A percentile compares a stretch with the other conserved stretches of the same genome.
phyloP scores from a whole-genome alignment of 2,797 vertebrate species.

The Philypnodon macrostomus region DNA sequence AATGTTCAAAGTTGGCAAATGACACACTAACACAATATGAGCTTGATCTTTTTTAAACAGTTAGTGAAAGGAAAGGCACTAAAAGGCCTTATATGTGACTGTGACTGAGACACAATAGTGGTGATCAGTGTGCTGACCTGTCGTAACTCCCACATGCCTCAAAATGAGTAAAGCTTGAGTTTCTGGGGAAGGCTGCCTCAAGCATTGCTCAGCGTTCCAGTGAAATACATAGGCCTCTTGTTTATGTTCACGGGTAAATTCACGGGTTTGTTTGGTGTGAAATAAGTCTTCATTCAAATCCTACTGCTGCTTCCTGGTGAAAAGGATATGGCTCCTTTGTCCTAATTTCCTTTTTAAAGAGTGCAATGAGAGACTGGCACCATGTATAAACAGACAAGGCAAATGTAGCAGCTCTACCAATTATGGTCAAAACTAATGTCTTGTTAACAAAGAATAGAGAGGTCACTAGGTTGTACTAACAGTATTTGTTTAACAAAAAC shows the following conservation, averaged over 20 bases:
- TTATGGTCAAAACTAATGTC: no score
- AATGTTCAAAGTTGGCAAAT: no score
- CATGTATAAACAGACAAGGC: no score
- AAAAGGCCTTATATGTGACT: not conserved
- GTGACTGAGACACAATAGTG: constrained; percentile 7
- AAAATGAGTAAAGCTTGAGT: not conserved
- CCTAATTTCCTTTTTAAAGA: constrained; percentile 3
- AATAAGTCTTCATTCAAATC: not conserved
- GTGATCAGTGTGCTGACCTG: constrained; percentile 7
- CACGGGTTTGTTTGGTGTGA: not conserved
- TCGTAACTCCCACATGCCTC: constrained; percentile 8
- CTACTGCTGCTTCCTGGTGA: not conserved
- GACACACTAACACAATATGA: no score
- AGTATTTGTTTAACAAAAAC: not conserved
- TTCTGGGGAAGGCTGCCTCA: constrained; percentile 3
- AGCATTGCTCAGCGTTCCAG: constrained; percentile 13
- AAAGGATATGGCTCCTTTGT: constrained; percentile 6
- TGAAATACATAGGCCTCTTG: no score
- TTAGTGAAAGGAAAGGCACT: not conserved
- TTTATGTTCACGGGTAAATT: no score
- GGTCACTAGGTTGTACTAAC: no score
- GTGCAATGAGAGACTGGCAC: not conserved
- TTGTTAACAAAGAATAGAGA: no score
- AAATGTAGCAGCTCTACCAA: no score
- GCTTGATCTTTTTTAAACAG: no score